Conservation (phyloP, 2,797 vertebrate species). For the Anguilla obscura region DNA sequence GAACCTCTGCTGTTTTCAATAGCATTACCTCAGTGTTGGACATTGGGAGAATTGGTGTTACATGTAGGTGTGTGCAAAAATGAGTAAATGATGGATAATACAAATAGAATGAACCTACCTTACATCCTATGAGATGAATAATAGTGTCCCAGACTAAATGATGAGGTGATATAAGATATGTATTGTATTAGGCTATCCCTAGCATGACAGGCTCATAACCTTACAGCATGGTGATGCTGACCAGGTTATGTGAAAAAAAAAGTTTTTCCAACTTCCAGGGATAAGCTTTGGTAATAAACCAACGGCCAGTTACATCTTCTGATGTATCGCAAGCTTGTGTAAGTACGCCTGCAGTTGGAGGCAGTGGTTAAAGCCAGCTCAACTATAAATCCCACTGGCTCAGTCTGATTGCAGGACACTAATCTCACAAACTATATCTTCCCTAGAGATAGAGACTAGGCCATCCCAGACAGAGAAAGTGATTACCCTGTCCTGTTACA, state of each 20-base stretch:
- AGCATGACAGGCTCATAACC: not conserved
- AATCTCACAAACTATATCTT: not conserved
- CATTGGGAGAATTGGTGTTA: not conserved
- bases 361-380: not conserved
- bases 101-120: not conserved
- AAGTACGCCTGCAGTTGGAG: not conserved
- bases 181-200: not conserved
- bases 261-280: not conserved
- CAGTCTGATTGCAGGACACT: not conserved
- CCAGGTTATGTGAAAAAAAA: not conserved
- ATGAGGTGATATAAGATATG: not conserved
- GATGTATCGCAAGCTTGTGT: not conserved
- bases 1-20: not conserved
- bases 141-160: not conserved
- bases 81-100: not conserved
- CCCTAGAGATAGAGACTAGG: not conserved
- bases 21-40: not conserved
- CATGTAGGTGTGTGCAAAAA: not conserved
- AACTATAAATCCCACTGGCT: not conserved
- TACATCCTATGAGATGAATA: not conserved
- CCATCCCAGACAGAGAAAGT: not conserved
- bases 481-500: slow-evolving; percentile 8
- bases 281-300: not conserved
- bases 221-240: not conserved
- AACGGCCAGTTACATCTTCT: not conserved